These are phyloP conservation scores for Trichechus manatus DNA, from an alignment of 2,113 vertebrate genomes.

Conservation along the genomic window DNA sequence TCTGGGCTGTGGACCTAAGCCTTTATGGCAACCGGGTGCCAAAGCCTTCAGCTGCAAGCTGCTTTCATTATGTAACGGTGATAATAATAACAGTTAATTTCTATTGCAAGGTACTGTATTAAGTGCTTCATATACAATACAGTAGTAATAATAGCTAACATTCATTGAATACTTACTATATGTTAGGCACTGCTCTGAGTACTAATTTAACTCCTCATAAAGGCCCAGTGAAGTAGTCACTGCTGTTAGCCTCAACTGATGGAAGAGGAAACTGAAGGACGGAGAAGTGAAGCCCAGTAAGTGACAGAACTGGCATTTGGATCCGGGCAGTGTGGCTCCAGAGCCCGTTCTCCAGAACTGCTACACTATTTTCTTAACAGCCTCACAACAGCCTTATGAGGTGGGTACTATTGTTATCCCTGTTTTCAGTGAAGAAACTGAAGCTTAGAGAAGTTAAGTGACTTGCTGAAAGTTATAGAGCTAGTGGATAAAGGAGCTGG, in stretches of 20 bases:
- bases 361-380: background rate
- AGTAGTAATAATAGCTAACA: background rate
- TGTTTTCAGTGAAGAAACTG: background rate
- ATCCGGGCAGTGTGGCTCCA: background rate
- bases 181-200: background rate
- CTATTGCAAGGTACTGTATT: background rate
- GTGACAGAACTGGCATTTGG: background rate
- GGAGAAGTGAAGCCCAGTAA: background rate
- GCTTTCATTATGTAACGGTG: background rate
- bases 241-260: background rate
- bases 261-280: background rate
- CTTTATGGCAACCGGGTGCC: background rate
- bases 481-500: background rate
- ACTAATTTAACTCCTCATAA: background rate
- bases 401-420: too few relatives aligned
- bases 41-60: background rate
- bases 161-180: background rate
- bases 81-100: background rate
- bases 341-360: background rate
- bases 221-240: background rate
- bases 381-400: background rate
- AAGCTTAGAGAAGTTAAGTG: background rate
- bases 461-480: background rate
- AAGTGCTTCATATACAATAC: background rate
- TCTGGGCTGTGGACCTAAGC: background rate